phyloP scores from a whole-genome alignment of 92 coral and sea anemone species.

The Virgularia gustaviana region DNA sequence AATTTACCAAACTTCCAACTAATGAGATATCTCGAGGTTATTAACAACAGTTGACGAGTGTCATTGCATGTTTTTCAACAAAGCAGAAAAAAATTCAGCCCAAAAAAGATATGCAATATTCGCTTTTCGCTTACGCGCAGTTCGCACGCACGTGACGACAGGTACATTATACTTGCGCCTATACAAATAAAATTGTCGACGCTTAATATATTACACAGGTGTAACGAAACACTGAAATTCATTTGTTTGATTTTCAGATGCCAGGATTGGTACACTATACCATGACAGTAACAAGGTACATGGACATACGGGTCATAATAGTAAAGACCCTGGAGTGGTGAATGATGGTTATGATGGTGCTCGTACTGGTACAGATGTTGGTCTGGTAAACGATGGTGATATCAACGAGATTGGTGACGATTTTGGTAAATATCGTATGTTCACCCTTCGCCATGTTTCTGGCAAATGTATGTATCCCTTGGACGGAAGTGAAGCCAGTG shows the following conservation, averaged over 20 bases:
- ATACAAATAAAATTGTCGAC: no score
- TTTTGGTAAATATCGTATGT: background rate
- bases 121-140: background rate
- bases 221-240: no score
- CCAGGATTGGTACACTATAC: no score
- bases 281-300: background rate
- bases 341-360: background rate
- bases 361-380: no score
- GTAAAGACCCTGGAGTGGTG: background rate
- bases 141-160: no score
- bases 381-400: no score
- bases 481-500: background rate
- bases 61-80: background rate
- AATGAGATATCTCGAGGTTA: background rate
- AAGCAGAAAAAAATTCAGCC: background rate
- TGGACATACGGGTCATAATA: no score
- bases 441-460: background rate
- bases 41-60: background rate
- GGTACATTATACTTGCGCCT: no score
- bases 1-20: no score
- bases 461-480: conserved; percentile 19
- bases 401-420: background rate
- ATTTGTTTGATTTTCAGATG: no score
- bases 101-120: background rate
- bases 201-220: no score